Conservation (phyloP, 2,888 invertebrate species). For the Macropis europaea region DNA sequence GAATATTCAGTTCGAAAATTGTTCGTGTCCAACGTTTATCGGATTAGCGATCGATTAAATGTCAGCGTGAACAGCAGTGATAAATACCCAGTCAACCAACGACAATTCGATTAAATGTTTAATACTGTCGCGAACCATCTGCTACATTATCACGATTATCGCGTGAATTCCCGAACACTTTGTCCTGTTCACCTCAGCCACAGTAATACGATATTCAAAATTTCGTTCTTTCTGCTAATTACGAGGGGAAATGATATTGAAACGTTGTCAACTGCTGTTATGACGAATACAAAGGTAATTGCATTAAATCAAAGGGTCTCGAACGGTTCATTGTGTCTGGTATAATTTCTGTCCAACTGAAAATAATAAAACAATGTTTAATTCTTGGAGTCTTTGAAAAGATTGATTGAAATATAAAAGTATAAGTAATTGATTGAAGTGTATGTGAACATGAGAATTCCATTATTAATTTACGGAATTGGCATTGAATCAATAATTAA, state of each 20-base stretch:
- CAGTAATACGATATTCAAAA: slow-evolving; percentile 10
- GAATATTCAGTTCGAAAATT: slow-evolving; percentile 31
- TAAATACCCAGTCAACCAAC: slow-evolving; percentile 35
- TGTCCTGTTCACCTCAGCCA: not conserved
- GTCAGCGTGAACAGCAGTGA: slow-evolving; percentile 40
- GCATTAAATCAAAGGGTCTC: not conserved
- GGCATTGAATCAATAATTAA: too few species aligned
- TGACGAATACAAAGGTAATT: not conserved
- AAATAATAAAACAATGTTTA: too few species aligned
- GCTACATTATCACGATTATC: slow-evolving; percentile 49
- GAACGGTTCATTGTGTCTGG: not conserved
- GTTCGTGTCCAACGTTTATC: slow-evolving; percentile 25
- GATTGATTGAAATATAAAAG: too few species aligned
- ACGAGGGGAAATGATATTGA: not conserved
- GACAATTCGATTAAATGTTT: slow-evolving; percentile 56
- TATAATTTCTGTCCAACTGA: too few species aligned
- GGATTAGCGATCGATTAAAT: slow-evolving; percentile 55
- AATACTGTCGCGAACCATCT: slow-evolving; percentile 44
- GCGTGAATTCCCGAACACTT: slow-evolving; percentile 26
- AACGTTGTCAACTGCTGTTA: not conserved
- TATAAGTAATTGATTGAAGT: too few species aligned
- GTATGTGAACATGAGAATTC: too few species aligned
- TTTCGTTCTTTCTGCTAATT: not conserved
- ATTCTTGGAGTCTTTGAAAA: too few species aligned
- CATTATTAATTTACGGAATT: too few species aligned